These are phyloP conservation scores for Scylla paramamosain DNA, from an alignment of 1,140 invertebrate species.

Conservation along the genomic window DNA sequence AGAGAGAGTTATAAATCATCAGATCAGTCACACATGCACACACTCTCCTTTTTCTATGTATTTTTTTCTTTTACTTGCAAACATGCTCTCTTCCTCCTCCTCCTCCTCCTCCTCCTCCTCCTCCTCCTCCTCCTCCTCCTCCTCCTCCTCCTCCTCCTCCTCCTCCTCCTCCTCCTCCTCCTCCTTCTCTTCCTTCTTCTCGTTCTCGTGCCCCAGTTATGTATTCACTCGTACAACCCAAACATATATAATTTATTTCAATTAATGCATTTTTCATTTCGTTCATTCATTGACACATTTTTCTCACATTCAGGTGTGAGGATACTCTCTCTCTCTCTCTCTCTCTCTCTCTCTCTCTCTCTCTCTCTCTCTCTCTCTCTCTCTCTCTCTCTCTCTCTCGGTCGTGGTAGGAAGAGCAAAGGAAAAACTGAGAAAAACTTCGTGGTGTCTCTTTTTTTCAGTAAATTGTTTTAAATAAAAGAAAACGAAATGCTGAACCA, in stretches of 20 bases:
- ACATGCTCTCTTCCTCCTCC: neutral
- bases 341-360: neutral
- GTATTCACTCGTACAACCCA: neutral
- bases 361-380: slow-evolving; percentile 15
- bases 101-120: slow-evolving; percentile 19
- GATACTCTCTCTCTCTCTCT: neutral
- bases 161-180: neutral
- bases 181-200: neutral
- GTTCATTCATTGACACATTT: neutral
- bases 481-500: neutral
- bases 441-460: neutral
- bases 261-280: neutral
- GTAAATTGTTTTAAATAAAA: slow-evolving; percentile 27
- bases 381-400: neutral
- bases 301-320: neutral
- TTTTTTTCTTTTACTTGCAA: neutral
- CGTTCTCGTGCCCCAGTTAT: neutral
- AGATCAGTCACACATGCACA: neutral
- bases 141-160: neutral
- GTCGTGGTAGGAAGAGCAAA: no score
- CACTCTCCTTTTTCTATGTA: neutral
- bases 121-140: neutral
- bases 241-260: neutral
- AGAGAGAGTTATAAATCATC: neutral
- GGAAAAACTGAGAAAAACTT: neutral